Percentiles rank a stretch among this genome's conserved stretches.
Conservation (phyloP, 2,888 invertebrate species). For the Amphimallon solstitiale region DNA sequence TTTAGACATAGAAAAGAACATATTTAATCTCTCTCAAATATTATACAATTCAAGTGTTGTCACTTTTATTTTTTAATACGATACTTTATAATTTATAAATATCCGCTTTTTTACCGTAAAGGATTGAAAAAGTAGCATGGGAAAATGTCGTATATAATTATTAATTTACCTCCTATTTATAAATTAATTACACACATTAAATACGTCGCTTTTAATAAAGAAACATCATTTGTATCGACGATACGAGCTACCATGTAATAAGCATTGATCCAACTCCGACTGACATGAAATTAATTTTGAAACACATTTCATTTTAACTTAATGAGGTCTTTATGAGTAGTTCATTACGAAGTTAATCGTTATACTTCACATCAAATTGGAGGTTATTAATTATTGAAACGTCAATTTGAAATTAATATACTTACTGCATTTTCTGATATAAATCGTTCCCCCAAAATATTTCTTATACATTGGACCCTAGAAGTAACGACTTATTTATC, state of each 20-base stretch:
- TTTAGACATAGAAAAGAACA: too few relatives aligned
- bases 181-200: constrained; percentile 1
- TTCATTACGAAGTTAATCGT: constrained; percentile 20
- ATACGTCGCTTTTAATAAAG: constrained; percentile 1
- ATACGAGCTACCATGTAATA: neutral
- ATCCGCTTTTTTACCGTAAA: too few relatives aligned
- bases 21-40: too few relatives aligned
- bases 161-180: constrained; percentile 1
- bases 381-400: constrained; percentile 7
- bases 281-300: constrained; percentile 19
- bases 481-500: too few relatives aligned
- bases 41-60: too few relatives aligned
- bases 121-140: too few relatives aligned
- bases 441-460: too few relatives aligned
- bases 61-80: too few relatives aligned
- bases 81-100: too few relatives aligned
- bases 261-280: neutral
- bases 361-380: constrained; percentile 3
- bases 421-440: neutral
- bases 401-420: constrained; percentile 19
- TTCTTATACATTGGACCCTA: too few relatives aligned
- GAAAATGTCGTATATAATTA: neutral
- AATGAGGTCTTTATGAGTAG: constrained; percentile 28
- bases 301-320: constrained; percentile 24
- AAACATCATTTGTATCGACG: constrained; percentile 15